Evolutionary conservation across 2,113 vertebrate genomes (phyloP).

Genomic region (Tursiops truncatus): DNA sequence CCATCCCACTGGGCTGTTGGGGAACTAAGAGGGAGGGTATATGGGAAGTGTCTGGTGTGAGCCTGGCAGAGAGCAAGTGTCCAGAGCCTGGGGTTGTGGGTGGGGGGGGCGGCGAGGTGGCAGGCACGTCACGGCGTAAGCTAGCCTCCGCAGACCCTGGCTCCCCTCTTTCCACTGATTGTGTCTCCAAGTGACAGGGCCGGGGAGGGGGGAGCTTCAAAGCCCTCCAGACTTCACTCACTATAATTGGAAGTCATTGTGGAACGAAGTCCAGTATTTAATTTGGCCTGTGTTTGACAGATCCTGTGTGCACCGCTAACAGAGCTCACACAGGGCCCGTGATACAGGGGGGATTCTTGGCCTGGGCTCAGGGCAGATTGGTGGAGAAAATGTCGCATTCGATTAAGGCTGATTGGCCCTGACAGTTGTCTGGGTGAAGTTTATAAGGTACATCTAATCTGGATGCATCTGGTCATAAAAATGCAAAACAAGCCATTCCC

Average conservation of each 20-base stretch:
- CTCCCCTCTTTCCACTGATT: not conserved
- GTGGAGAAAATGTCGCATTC: constrained; percentile 71
- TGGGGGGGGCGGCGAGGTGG: too few relatives aligned
- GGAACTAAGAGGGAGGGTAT: not conserved
- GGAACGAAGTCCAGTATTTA: constrained; percentile 68
- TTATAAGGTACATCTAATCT: constrained; percentile 81
- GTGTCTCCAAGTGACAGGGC: constrained; percentile 35
- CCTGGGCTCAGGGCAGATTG: constrained; percentile 59
- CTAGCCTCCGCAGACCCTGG: not conserved
- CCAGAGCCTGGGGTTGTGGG: not conserved
- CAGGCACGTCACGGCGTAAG: rapidly evolving
- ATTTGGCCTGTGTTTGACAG: constrained; percentile 77
- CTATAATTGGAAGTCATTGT: constrained; percentile 64
- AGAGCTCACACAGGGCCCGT: constrained; percentile 16
- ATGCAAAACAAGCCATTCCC: constrained; percentile 78
- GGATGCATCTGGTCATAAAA: constrained; percentile 80
- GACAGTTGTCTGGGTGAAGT: constrained; percentile 80
- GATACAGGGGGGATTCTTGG: constrained; percentile 72
- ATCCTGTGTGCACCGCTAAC: not conserved
- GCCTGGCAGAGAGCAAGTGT: not conserved
- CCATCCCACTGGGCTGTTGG: not conserved
- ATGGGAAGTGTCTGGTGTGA: rapidly evolving
- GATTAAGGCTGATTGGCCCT: constrained; percentile 77
- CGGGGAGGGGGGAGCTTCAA: not conserved
- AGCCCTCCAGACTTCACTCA: constrained; percentile 35